Evolutionary conservation across 2,113 vertebrate species (phyloP).

Genomic region (Craseonycteris thonglongyai): DNA sequence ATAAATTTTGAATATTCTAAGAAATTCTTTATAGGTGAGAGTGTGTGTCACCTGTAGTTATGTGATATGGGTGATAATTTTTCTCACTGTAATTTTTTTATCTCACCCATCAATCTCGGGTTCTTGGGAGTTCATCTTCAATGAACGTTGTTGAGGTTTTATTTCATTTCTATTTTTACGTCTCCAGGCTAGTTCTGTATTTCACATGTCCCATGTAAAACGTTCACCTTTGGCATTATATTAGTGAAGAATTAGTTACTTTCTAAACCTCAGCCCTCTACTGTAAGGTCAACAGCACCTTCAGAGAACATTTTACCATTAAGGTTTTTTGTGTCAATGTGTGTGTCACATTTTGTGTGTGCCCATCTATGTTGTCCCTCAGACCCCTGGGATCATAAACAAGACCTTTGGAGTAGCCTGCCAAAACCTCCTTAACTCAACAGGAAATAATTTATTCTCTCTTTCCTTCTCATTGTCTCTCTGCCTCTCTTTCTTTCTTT

Average conservation of each 20-base stretch:
- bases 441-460: background rate
- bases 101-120: background rate
- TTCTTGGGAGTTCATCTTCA: background rate
- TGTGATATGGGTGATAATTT: background rate
- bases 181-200: background rate
- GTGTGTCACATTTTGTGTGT: no score
- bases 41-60: background rate
- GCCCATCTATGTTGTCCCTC: background rate
- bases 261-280: background rate
- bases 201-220: background rate
- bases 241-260: background rate
- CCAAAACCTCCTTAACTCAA: background rate
- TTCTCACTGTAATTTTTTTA: background rate
- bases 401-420: background rate
- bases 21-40: background rate
- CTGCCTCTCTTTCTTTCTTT: background rate
- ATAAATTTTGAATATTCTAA: background rate
- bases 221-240: background rate
- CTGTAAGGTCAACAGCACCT: background rate
- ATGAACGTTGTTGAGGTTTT: background rate
- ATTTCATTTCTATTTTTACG: background rate
- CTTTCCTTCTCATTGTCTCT: no score
- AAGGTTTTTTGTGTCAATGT: background rate
- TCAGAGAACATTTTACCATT: background rate
- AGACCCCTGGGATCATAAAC: rapidly evolving